Evolutionary conservation across 2,888 invertebrate species (phyloP), one percentile per base, ranked within the genome.

Genomic region (Agrotis puta): DNA sequence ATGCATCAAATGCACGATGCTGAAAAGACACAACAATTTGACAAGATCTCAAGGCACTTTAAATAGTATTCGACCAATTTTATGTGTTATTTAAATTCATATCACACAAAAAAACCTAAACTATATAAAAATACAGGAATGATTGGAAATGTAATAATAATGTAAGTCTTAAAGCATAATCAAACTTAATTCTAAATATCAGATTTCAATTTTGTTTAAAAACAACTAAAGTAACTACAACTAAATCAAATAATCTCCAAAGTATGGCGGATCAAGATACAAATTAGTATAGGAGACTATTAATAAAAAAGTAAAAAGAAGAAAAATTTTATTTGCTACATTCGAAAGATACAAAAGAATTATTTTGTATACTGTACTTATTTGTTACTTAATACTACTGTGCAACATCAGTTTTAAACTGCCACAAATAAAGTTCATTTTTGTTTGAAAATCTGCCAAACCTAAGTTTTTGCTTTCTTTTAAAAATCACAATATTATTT

Each of bases 1-100:
- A 64, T 73, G 83, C 84, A 84, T 84, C 63, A 64, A 70, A 84
- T 85, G 75, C 84, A 70, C 61, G 65, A 57, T 53, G 59, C 43
- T 69, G 54, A 51, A 47, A 76, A 73, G 83, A 72, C 78, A 85
- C 72, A 27, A 39, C 54, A 45, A 65, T 53, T 67, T 67, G 43
- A 66, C 57, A 69, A 63, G 47, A 61, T 82, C 47, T 56, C 33
- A 80, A 68, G 80, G 71, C 81, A 83, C 82, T 70, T 75, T 64
- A 51, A 53, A 48, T 59, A 47, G 70, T 57, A 78, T 59, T 59
- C 43, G n/a, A 77, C 13, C 24, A 43, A 20, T 57, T 57, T 33
- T 56, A 61, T 50, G 53, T 33, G 11, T 33, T 45, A 53, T 9
- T 53, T 48, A 11, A 45, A 27, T 53, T 43, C 3, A 48, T 22